Evolutionary conservation across 2,113 vertebrate genomes (phyloP).

Genomic region (Jaculus jaculus): DNA sequence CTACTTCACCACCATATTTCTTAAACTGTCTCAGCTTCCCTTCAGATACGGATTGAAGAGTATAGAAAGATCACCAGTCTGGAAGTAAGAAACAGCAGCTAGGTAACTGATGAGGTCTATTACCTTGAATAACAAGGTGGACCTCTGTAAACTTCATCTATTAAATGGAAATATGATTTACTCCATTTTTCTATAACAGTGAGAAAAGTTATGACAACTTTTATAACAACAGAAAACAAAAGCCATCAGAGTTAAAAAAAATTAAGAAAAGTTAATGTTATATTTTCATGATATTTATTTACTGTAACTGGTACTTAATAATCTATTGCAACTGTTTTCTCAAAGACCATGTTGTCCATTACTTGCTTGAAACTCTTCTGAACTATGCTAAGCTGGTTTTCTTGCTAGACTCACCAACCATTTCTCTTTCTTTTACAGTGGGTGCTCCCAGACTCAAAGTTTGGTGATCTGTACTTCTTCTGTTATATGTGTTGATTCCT

Average conservation of each 20-base stretch:
- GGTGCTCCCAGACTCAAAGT: background rate
- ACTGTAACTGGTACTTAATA: background rate
- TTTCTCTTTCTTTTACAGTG: background rate
- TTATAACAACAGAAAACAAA: background rate
- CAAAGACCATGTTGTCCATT: background rate
- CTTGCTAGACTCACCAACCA: background rate
- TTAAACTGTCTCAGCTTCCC: no score
- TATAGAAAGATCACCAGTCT: background rate
- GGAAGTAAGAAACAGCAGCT: background rate
- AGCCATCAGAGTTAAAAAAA: background rate
- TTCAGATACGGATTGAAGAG: background rate
- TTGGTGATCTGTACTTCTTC: background rate
- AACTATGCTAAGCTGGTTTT: background rate
- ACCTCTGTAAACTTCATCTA: background rate
- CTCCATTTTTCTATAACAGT: background rate
- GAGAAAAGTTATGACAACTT: background rate
- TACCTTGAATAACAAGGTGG: background rate
- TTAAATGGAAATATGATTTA: slow-evolving; percentile 26
- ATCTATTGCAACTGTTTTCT: background rate
- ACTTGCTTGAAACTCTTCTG: background rate
- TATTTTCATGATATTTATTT: background rate
- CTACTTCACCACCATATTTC: background rate
- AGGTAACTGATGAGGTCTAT: background rate
- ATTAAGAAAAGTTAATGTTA: slow-evolving; percentile 7
- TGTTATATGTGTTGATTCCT: background rate